Percentiles rank a stretch among this genome's conserved stretches.
Evolutionary conservation across 1,140 invertebrate species (phyloP).

Genomic region (Metopolophium dirhodum): DNA sequence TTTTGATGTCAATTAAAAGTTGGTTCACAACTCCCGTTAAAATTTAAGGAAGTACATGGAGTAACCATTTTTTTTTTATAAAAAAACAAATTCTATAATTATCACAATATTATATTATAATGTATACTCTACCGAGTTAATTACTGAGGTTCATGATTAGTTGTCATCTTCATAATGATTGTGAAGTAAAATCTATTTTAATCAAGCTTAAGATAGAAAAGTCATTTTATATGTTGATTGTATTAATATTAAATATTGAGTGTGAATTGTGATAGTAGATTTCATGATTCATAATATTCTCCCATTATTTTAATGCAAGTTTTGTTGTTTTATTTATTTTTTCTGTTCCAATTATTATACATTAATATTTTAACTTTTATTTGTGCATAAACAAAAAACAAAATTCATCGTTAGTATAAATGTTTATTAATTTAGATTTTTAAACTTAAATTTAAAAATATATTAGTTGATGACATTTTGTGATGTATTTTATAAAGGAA

Average conservation of each 20-base stretch:
- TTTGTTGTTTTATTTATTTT: neutral
- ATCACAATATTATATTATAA: neutral
- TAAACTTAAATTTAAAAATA: neutral
- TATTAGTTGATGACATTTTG: neutral
- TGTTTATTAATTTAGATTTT: neutral
- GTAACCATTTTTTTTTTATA: neutral
- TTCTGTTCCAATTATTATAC: neutral
- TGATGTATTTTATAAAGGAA: neutral
- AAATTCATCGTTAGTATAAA: neutral
- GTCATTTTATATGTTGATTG: neutral
- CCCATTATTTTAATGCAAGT: neutral
- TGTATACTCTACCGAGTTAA: neutral
- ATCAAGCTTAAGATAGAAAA: neutral
- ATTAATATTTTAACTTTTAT: neutral
- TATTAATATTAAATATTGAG: neutral
- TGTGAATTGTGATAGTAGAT: neutral
- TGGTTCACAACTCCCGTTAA: neutral
- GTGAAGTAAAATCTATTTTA: neutral
- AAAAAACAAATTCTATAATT: neutral
- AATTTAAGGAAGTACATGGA: neutral
- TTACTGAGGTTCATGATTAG: neutral
- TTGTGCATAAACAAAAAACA: neutral
- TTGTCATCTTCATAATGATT: neutral
- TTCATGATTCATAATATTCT: neutral
- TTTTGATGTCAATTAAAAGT: neutral